Evolutionary conservation across 2,888 invertebrate genomes (phyloP).

Genomic region (Drosophila buzzatii): DNA sequence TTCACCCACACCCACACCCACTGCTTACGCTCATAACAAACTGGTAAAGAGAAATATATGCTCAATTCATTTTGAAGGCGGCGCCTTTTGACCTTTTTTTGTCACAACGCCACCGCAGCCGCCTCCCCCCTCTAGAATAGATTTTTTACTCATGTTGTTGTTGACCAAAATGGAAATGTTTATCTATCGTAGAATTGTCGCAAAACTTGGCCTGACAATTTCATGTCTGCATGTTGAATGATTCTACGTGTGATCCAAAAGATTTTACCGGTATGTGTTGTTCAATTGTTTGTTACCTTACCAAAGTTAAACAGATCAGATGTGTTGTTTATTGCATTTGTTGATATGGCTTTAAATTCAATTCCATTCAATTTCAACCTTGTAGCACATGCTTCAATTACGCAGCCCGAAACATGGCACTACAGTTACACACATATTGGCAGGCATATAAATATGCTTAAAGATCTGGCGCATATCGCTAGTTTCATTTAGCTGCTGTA

Average conservation of each 20-base stretch:
- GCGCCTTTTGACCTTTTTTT: constrained; percentile 42
- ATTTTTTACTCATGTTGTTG: constrained; percentile 29
- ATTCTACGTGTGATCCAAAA: constrained; percentile 84
- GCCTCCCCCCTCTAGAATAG: constrained; percentile 4
- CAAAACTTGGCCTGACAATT: constrained; percentile 52
- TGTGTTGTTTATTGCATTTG: constrained; percentile 42
- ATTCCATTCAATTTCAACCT: constrained; percentile 56
- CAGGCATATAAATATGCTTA: constrained; percentile 60
- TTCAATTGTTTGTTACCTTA: constrained; percentile 26
- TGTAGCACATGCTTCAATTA: constrained; percentile 64
- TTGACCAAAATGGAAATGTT: constrained; percentile 62
- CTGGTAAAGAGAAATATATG: constrained; percentile 26
- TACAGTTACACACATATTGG: constrained; percentile 10
- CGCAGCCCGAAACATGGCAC: constrained; percentile 45
- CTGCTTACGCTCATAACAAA: constrained; percentile 25
- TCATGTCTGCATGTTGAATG: constrained; percentile 82
- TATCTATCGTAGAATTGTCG: constrained; percentile 71
- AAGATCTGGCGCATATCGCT: constrained; percentile 24
- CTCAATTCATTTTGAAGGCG: constrained; percentile 28
- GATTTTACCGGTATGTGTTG: constrained; percentile 84
- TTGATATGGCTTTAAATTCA: constrained; percentile 52
- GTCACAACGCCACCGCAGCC: not conserved
- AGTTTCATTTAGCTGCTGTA: constrained; percentile 41
- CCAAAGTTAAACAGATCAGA: constrained; percentile 14
- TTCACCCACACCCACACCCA: constrained; percentile 15